Evolutionary conservation across 2,888 invertebrate genomes (phyloP), one percentile per base, ranked within the genome.

Genomic region (Dryobotodes eremita): DNA sequence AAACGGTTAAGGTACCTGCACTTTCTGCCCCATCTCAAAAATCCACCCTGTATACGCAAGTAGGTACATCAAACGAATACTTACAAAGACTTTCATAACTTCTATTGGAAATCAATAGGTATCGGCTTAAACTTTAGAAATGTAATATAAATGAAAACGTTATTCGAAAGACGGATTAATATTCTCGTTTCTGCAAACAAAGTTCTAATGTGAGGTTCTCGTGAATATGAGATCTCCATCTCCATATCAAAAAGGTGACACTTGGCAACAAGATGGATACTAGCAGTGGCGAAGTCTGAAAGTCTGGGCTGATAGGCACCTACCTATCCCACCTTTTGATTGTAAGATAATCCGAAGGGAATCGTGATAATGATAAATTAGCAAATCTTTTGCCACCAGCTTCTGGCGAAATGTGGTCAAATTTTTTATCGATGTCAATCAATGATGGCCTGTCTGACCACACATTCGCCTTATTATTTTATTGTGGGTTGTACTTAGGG

Each of bases 81-180:
- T 61, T 59, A 59, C 48, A 71, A 50, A 59, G 42, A 70, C 80
- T 62, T 57, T 23, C 50, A 80, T 17, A 70, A 71, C 23, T 84
- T 53, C n/a, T 74, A 82, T 66, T 80, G 61, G 74, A 80, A 85
- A 84, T 82, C 69, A 70, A 82, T 71, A 55, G n/a, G n/a, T 65
- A 76, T 46, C n/a, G 26, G n/a, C 31, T 84, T 71, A 46, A 57
- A 69, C 68, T n/a, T 55, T 13, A 46, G 42, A 36, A 83, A 83
- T 75, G 50, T 80, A 69, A 69, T 75, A 68, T 57, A 55, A 57
- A 10, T n/a, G 48, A 68, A 61, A 62, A 77, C 55, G 26, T 59
- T 82, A 53, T 75, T 59, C 13, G 7, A 66, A 46, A 82, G n/a
- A 59, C 42, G 15, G 50, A 53, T 59, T 82, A 20, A 75, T 55